Evolutionary conservation across 2,113 vertebrate genomes (phyloP).

Genomic region (Penelope pileata): DNA sequence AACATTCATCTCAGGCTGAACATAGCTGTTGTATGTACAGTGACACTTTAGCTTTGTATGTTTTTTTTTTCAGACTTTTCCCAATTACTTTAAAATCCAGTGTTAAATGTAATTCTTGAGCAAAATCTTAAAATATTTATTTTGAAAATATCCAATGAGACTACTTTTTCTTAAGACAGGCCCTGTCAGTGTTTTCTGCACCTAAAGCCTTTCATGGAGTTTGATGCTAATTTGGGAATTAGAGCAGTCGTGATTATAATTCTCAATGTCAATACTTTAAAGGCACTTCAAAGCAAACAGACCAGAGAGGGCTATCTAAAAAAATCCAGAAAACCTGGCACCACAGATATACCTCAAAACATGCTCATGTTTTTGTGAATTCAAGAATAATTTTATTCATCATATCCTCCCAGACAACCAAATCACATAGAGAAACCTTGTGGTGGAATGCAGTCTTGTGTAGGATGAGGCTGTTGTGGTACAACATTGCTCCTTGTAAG

Average conservation of each 20-base stretch:
- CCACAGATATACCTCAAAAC: neutral
- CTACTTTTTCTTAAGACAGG: neutral
- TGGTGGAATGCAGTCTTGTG: neutral
- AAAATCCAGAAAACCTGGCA: neutral
- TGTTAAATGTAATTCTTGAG: neutral
- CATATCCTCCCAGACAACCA: neutral
- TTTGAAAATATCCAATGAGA: neutral
- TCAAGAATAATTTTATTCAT: neutral
- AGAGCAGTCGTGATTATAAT: neutral
- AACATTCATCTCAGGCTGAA: neutral
- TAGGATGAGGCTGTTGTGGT: neutral
- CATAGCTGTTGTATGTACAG: neutral
- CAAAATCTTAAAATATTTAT: neutral
- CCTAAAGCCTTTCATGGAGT: neutral
- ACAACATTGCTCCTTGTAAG: neutral
- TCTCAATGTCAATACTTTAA: neutral
- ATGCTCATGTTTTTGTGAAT: neutral
- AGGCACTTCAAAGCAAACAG: neutral
- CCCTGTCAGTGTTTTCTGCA: neutral
- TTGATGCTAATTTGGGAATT: neutral
- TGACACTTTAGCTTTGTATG: neutral
- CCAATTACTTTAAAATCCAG: neutral
- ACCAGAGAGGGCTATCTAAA: neutral
- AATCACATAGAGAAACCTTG: neutral
- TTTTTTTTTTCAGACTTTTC: neutral